A percentile compares a stretch with the other conserved stretches of the same genome.
Conservation (phyloP, 1,140 invertebrate genomes). For the Drosophila baimaii region DNA sequence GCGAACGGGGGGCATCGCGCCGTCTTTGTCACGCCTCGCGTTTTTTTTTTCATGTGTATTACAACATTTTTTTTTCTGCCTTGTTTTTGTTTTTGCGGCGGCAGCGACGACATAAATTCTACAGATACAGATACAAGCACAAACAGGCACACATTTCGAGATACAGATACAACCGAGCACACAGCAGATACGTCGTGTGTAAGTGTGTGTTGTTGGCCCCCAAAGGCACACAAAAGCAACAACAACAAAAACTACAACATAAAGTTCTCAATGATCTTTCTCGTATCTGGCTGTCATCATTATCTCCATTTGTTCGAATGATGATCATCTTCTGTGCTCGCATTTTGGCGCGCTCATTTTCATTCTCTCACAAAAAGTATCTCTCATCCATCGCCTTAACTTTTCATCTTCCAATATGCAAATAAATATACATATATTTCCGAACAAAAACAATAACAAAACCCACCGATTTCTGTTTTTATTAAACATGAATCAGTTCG, state of each 20-base stretch:
- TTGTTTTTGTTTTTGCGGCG: conserved; percentile 15
- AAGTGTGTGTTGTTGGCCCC: conserved; percentile 70
- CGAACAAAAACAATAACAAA: conserved; percentile 2
- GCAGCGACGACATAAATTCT: conserved; percentile 69
- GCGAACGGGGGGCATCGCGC: conserved; percentile 8
- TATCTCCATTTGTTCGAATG: conserved; percentile 30
- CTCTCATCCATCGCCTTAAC: conserved; percentile 17
- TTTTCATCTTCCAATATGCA: conserved; percentile 25
- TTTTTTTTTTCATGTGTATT: conserved; percentile 49
- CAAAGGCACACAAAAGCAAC: conserved; percentile 57
- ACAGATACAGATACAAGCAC: conserved; percentile 67
- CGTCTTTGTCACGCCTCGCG: conserved; percentile 22
- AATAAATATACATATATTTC: conserved; percentile 25
- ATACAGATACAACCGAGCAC: conserved; percentile 38
- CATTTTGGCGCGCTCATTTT: conserved; percentile 44
- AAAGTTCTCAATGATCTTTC: conserved; percentile 45
- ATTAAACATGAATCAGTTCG: conserved; percentile 5
- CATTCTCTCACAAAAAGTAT: conserved; percentile 34
- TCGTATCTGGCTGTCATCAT: conserved; percentile 38
- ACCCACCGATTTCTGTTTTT: neutral
- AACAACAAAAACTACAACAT: conserved; percentile 27
- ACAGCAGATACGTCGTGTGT: neutral
- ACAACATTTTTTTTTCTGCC: conserved; percentile 61
- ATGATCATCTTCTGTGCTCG: conserved; percentile 36
- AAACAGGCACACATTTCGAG: conserved; percentile 40